Percentiles rank a stretch among this genome's conserved stretches.
These are phyloP conservation scores for Delichon dasypus DNA, from an alignment of 2,797 vertebrate species.

Conservation along the genomic window DNA sequence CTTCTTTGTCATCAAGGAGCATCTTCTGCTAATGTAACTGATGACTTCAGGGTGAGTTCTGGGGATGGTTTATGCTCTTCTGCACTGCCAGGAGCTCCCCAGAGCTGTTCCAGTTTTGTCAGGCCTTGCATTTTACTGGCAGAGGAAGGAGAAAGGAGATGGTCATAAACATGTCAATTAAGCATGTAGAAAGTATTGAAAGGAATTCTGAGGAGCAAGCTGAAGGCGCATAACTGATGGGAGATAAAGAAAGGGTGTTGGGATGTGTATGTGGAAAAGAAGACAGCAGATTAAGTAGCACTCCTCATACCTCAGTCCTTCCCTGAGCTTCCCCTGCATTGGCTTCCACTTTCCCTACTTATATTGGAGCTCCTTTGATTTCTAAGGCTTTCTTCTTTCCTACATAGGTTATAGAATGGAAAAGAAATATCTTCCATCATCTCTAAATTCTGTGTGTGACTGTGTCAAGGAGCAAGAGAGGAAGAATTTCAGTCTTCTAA, in stretches of 20 bases:
- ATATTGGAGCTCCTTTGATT: not conserved
- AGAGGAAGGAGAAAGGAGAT: not conserved
- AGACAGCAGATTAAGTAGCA: not conserved
- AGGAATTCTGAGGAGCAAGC: not conserved
- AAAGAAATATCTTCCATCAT: not conserved
- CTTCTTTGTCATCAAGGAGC: not conserved
- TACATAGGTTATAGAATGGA: not conserved
- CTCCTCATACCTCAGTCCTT: not conserved
- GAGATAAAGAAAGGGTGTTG: rapidly evolving
- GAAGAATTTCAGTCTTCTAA: not conserved
- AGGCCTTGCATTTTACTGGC: not conserved
- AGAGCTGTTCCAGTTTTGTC: not conserved
- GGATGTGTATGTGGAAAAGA: not conserved
- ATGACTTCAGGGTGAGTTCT: not conserved
- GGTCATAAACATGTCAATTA: not conserved
- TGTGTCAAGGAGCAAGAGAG: not conserved
- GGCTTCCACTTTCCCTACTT: not conserved
- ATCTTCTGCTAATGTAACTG: not conserved
- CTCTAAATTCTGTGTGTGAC: not conserved
- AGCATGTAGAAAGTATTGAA: not conserved
- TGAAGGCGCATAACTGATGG: not conserved
- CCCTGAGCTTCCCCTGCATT: not conserved
- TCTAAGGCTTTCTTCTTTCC: not conserved
- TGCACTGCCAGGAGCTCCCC: not conserved
- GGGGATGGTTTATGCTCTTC: not conserved